phyloP scores from a whole-genome alignment of 2,797 vertebrate genomes.

The Thripadectes ignobilis region DNA sequence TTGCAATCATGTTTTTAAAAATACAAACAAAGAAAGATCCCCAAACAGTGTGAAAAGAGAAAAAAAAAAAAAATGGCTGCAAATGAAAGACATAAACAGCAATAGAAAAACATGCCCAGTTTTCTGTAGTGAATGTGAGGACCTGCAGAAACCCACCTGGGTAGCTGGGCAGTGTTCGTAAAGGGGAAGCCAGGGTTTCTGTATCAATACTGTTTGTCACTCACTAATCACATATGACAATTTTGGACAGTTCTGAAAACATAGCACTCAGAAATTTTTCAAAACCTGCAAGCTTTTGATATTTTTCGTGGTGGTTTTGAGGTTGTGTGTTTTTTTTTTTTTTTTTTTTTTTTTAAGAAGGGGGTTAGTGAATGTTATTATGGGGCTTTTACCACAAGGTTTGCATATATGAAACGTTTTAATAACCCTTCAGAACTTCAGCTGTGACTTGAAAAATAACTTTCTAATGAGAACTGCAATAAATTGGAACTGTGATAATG shows the following conservation, averaged over 20 bases:
- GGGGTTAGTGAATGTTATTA: fast-evolving
- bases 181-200: not conserved
- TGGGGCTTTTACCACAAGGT: not conserved
- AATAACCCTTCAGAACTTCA: not conserved
- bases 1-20: not conserved
- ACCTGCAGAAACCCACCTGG: not conserved
- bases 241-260: not conserved
- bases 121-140: not conserved
- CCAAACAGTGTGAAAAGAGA: not conserved
- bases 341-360: too few relatives aligned
- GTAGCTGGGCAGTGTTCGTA: not conserved
- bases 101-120: not conserved
- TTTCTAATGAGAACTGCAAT: not conserved
- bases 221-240: not conserved
- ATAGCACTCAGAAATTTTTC: not conserved
- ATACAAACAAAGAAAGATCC: not conserved
- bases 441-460: not conserved
- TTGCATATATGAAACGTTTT: not conserved
- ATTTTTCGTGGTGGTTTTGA: not conserved
- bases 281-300: not conserved
- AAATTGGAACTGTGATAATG: not conserved
- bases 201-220: not conserved
- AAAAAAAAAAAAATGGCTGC: not conserved
- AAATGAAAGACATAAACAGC: not conserved
- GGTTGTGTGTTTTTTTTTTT: not conserved